Base-by-base conservation (phyloP, 2,888 invertebrate species). In the Scotopteryx bipunctaria region DNA sequence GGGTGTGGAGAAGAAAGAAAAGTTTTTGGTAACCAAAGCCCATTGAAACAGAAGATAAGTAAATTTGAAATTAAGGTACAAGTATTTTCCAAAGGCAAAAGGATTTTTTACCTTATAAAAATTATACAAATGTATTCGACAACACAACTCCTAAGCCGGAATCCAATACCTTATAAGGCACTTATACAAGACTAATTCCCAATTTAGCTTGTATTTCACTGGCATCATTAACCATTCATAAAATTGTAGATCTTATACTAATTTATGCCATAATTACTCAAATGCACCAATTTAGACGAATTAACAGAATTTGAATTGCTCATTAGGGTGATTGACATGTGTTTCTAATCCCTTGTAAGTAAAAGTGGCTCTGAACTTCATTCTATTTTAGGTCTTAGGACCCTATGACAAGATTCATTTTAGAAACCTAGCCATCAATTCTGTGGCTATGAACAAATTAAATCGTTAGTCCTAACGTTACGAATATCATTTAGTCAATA, bases 221-320 rank as follows among this genome's bases (percentile, higher is more conserved):
- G 31, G 25, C 51, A 38, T 56, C 62, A 62, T 57, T 62, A 54
- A 29, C 48, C 49, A 45, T 57, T 54, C 53, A 62, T 62, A 62
- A 62, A 62, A 54, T 56, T 45, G 62, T 62, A 56, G 49, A 49
- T 57, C 47, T 55, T 48, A 38, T 47, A 58, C 58, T 63, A 63
- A 63, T 67, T 73, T 69, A 67, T 68, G 67, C 69, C 67, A 71
- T 73, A 71, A 75, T 73, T 72, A 71, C 65, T 58, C 50, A 47
- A 60, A 65, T 77, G 79, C 75, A 78, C 73, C 74, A 72, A 73
- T 77, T 74, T 71, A 71, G 77, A 67, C 70, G 80, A 84, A 86
- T 86, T 86, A 86, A 82, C 81, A 71, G 63, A 81, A 86, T 86
- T 86, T 81, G 83, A 84, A 86, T 85, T 83, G 82, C 81, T 86